Percentiles rank a stretch among this genome's conserved stretches.
phyloP scores from a whole-genome alignment of 2,797 vertebrate species.

The Oryzias dopingdopingensis region DNA sequence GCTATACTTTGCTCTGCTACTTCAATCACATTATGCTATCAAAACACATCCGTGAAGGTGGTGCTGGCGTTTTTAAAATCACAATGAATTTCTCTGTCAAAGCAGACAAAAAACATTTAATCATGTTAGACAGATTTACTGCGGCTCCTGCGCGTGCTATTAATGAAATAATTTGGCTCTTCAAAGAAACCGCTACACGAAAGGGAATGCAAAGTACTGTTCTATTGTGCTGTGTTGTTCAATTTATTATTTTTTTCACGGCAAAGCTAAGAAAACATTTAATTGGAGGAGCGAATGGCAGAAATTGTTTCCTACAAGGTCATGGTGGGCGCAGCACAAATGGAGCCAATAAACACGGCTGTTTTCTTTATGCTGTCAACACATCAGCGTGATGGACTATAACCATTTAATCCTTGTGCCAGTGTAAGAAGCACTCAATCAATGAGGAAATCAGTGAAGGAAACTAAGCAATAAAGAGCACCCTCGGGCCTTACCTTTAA shows the following conservation, averaged over 20 bases:
- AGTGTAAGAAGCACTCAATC: conserved; percentile 67
- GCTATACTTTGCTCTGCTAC: conserved; percentile 52
- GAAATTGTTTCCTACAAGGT: conserved; percentile 59
- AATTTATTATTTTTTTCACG: conserved; percentile 17
- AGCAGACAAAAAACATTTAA: conserved; percentile 62
- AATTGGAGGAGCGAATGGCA: conserved; percentile 32
- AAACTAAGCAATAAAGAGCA: conserved; percentile 71
- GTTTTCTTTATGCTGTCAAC: conserved; percentile 69
- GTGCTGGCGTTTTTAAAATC: conserved; percentile 55
- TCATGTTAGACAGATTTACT: conserved; percentile 60
- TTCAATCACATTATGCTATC: conserved; percentile 63
- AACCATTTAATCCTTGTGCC: conserved; percentile 68
- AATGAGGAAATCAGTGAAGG: conserved; percentile 46
- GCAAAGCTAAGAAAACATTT: conserved; percentile 46
- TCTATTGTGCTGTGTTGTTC: conserved; percentile 35
- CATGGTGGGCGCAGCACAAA: conserved; percentile 61
- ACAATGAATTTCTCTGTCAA: conserved; percentile 61
- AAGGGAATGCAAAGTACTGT: conserved; percentile 48
- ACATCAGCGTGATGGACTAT: conserved; percentile 59
- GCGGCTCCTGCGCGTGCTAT: conserved; percentile 50
- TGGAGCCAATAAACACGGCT: conserved; percentile 63
- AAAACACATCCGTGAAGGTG: conserved; percentile 60
- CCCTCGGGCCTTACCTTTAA: conserved; percentile 76
- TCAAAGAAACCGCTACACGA: conserved; percentile 52
- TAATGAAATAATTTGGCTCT: conserved; percentile 68